Evolutionary conservation across 2,888 invertebrate species (phyloP), one percentile per base, ranked within the genome.

Genomic region (Sinelater perroti): DNA sequence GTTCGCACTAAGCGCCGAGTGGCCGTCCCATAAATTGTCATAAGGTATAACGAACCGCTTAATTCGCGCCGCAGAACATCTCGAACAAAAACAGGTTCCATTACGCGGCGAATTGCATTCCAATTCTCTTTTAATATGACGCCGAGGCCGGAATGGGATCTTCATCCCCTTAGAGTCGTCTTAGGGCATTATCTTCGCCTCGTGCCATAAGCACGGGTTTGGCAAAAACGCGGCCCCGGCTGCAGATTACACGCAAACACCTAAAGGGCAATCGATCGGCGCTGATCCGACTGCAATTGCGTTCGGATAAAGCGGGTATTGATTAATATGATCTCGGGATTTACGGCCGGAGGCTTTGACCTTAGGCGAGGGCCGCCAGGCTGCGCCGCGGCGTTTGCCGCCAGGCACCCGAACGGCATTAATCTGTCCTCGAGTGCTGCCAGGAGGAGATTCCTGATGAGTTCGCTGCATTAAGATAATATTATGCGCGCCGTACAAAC

Each of bases 391-490:
- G 40, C 16, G 44, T 58, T 44, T 59, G 45, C 45, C 44, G n/a
- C 20, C 26, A 5, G 47, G 42, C 56, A 50, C 55, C 46, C 52
- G 56, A 60, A 56, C 52, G 51, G 47, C 60, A 56, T 60, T 53
- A 60, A 60, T 60, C 53, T 56, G 52, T 56, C 60, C 44, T 56
- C 56, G 46, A 60, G 56, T 56, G 56, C 46, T 51, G 56, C 44
- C 56, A 55, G 45, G 45, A 50, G 46, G 55, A 60, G 55, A 55
- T 38, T 35, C 33, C 40, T 46, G 58, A 53, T 51, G 58, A 52
- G 53, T 35, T 53, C 35, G 51, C 47, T 52, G 46, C 52, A 52
- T 47, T 52, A 53, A 58, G 58, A 53, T 58, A 58, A 47, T 38
- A 47, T 53, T 58, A 45, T 44, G 30, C 40, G 26, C 36, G 31